A percentile compares a stretch with the other conserved stretches of the same genome.
phyloP scores from a whole-genome alignment of 2,888 invertebrate species.

The Erannis defoliaria region DNA sequence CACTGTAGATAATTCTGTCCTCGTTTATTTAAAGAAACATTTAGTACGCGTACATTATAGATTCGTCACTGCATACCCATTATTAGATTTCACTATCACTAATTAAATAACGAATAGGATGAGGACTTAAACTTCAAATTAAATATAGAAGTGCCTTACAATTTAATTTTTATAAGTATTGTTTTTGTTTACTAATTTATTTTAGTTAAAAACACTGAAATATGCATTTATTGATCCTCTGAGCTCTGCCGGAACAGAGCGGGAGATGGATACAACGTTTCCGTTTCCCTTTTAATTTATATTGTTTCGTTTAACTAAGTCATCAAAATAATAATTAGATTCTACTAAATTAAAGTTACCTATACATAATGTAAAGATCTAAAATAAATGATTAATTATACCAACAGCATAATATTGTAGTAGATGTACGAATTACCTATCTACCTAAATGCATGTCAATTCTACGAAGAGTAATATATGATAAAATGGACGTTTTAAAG shows the following conservation, averaged over 20 bases:
- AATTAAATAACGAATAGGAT: constrained; percentile 59
- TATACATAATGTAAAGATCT: constrained; percentile 20
- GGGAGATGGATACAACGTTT: constrained; percentile 58
- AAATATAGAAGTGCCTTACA: constrained; percentile 86
- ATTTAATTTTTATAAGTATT: constrained; percentile 76
- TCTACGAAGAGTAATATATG: constrained; percentile 53
- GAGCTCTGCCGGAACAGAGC: constrained; percentile 66
- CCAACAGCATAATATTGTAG: constrained; percentile 15
- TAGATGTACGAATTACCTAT: constrained; percentile 34
- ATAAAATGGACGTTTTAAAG: constrained; percentile 52
- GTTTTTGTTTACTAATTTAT: constrained; percentile 64
- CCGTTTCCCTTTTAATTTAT: constrained; percentile 54
- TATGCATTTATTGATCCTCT: constrained; percentile 79
- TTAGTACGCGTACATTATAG: constrained; percentile 52
- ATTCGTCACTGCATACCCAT: constrained; percentile 53
- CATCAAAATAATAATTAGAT: constrained; percentile 23
- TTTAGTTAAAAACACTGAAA: constrained; percentile 72
- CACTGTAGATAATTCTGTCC: constrained; percentile 63
- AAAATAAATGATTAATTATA: constrained; percentile 19
- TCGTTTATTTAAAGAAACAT: constrained; percentile 59
- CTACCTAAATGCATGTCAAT: constrained; percentile 71
- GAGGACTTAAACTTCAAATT: constrained; percentile 70
- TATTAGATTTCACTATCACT: constrained; percentile 64
- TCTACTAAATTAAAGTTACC: constrained; percentile 25
- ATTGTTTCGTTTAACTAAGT: constrained; percentile 49